These are phyloP conservation scores for Gymnorhina tibicen DNA, from an alignment of 2,113 vertebrate species.

Conservation along the genomic window DNA sequence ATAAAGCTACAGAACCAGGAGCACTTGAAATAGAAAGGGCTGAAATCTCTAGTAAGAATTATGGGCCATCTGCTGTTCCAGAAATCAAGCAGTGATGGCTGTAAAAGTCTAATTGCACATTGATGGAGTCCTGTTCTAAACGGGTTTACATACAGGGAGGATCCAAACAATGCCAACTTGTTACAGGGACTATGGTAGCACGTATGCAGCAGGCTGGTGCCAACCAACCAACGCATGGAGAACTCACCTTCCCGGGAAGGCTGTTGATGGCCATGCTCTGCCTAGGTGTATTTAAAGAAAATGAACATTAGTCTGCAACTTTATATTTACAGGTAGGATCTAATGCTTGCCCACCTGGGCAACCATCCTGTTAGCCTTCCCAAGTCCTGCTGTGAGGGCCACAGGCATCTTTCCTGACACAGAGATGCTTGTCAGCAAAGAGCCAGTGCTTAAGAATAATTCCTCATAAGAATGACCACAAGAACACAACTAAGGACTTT, in stretches of 20 bases:
- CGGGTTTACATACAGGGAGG: neutral
- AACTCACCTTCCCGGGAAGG: neutral
- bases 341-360: neutral
- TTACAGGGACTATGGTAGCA: neutral
- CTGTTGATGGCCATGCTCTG: neutral
- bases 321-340: neutral
- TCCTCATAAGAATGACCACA: neutral
- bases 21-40: neutral
- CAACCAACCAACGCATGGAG: neutral
- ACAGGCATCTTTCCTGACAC: neutral
- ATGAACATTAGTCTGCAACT: neutral
- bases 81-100: neutral
- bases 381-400: neutral
- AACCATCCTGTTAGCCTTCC: neutral
- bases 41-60: neutral
- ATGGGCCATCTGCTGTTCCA: neutral
- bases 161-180: neutral
- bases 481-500: neutral
- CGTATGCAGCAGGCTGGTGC: rapidly evolving
- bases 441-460: neutral
- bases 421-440: neutral
- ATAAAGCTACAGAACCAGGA: neutral
- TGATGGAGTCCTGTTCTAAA: neutral
- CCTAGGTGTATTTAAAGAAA: neutral
- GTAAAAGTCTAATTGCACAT: neutral